A percentile compares a stretch with the other conserved stretches of the same genome.
These are phyloP conservation scores for Tragulus kanchil DNA, from an alignment of 2,113 vertebrate genomes.

Conservation along the genomic window DNA sequence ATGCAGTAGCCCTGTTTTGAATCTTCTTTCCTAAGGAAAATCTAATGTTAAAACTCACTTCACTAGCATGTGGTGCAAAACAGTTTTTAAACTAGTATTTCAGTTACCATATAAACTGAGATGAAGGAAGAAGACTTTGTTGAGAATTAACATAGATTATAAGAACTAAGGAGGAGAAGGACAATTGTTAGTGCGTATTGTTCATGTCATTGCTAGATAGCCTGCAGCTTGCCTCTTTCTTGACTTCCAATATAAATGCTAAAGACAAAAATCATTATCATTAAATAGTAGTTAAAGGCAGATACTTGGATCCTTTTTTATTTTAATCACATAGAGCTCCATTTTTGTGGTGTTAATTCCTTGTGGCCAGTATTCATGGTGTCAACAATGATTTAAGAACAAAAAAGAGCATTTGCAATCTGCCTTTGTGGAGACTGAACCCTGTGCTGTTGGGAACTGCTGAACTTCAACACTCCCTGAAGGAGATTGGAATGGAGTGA, in stretches of 20 bases:
- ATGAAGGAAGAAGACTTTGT: slow-evolving; percentile 70
- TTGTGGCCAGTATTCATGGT: no score
- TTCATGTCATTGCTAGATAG: slow-evolving; percentile 82
- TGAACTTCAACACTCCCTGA: no score
- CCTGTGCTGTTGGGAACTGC: no score
- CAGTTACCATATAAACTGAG: slow-evolving; percentile 70
- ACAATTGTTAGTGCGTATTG: slow-evolving; percentile 84
- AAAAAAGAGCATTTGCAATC: no score
- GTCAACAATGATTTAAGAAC: no score
- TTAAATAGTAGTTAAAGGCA: slow-evolving; percentile 88
- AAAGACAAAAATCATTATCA: slow-evolving; percentile 87
- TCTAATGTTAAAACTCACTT: slow-evolving; percentile 71
- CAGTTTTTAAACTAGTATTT: slow-evolving; percentile 52
- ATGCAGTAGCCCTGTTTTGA: not conserved
- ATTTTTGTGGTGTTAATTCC: no score
- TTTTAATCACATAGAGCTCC: slow-evolving; percentile 88
- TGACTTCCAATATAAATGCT: slow-evolving; percentile 87
- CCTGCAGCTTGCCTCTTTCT: slow-evolving; percentile 80
- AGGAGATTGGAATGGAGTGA: no score
- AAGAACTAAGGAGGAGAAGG: slow-evolving; percentile 70
- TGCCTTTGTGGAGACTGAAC: no score
- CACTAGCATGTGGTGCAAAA: not conserved
- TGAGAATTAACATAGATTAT: slow-evolving; percentile 64
- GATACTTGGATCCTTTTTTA: slow-evolving; percentile 85
- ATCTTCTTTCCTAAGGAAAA: slow-evolving; percentile 74